Evolutionary conservation across 2,888 invertebrate species (phyloP).

Genomic region (Eucera pruinosa): DNA sequence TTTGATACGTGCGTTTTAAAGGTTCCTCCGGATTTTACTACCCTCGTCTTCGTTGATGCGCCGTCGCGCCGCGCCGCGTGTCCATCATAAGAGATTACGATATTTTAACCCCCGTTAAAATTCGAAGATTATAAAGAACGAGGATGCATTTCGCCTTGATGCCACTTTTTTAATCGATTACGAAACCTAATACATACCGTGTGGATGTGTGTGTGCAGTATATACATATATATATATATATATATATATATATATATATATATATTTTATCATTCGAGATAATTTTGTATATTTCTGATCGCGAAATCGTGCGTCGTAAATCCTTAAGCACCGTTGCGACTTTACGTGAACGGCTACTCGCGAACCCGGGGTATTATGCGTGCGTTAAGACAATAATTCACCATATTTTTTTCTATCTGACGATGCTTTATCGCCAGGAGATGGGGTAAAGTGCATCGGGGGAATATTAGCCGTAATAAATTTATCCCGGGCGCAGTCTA

Average conservation of each 20-base stretch:
- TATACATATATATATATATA: no score
- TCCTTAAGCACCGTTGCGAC: neutral
- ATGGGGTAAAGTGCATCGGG: neutral
- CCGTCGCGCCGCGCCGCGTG: neutral
- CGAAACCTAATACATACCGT: no score
- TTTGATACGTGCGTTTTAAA: slow-evolving; percentile 19
- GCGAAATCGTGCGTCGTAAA: slow-evolving; percentile 10
- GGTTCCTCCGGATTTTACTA: neutral
- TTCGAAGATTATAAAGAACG: neutral
- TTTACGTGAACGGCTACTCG: neutral
- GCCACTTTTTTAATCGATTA: slow-evolving; percentile 16
- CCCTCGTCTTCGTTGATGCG: neutral
- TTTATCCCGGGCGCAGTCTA: slow-evolving; percentile 17
- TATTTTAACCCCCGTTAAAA: neutral
- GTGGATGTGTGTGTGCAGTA: no score
- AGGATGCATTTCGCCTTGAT: no score
- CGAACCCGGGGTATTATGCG: slow-evolving; percentile 23
- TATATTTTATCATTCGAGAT: slow-evolving; percentile 26
- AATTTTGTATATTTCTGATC: slow-evolving; percentile 18
- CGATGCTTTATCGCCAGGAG: neutral
- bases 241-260: no score
- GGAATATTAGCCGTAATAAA: slow-evolving; percentile 54
- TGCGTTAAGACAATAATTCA: slow-evolving; percentile 50
- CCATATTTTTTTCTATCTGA: slow-evolving; percentile 12
- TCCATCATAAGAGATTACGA: neutral